Percentiles rank a stretch among this genome's conserved stretches.
Evolutionary conservation across 2,888 invertebrate genomes (phyloP).

Genomic region (Axea sp.): DNA sequence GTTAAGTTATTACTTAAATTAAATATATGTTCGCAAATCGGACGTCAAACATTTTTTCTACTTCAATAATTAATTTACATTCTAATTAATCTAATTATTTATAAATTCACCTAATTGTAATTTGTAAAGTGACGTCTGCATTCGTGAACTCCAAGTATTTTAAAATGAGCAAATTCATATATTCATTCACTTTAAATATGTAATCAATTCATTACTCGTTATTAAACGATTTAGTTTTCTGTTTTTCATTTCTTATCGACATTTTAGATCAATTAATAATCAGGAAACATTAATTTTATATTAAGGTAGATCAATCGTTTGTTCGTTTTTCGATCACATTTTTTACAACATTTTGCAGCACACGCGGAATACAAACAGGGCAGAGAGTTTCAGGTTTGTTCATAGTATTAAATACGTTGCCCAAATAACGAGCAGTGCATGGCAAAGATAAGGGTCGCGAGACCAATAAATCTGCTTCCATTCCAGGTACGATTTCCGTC

Average conservation of each 20-base stretch:
- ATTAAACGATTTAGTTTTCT: no score
- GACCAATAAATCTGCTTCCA: constrained; percentile 76
- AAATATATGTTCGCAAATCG: constrained; percentile 5
- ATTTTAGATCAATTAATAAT: no score
- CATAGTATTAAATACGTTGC: constrained; percentile 68
- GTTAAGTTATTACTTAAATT: constrained; percentile 9
- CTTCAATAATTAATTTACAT: constrained; percentile 23
- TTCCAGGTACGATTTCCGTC: constrained; percentile 73
- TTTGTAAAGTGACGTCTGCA: constrained; percentile 8
- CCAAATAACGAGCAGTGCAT: constrained; percentile 75
- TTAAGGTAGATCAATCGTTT: constrained; percentile 34
- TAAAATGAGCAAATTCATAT: no score
- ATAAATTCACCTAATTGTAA: constrained; percentile 24
- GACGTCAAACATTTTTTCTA: constrained; percentile 14
- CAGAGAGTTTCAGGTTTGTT: constrained; percentile 75
- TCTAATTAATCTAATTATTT: constrained; percentile 20
- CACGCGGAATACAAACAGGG: constrained; percentile 74
- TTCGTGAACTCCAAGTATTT: no score
- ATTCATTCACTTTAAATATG: no score
- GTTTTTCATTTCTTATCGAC: no score
- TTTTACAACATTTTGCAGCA: constrained; percentile 69
- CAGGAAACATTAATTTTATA: no score
- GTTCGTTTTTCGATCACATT: constrained; percentile 57
- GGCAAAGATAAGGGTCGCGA: constrained; percentile 73
- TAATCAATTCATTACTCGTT: no score